A percentile compares a stretch with the other conserved stretches of the same genome.
These are phyloP conservation scores for Phataginus tricuspis DNA, from an alignment of 2,797 vertebrate species.

Conservation along the genomic window DNA sequence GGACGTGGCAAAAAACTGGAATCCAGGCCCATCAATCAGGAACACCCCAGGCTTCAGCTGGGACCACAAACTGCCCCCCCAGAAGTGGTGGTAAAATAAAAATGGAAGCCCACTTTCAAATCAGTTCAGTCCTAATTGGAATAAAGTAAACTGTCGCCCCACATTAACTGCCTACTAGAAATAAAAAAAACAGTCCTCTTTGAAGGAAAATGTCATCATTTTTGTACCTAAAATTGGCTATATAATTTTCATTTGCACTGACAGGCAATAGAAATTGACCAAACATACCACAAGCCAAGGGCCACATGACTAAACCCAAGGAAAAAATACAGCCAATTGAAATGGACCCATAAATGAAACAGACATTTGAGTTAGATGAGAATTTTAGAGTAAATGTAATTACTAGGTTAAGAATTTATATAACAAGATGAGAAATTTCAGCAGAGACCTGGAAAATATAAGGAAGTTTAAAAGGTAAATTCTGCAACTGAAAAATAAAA, in stretches of 20 bases:
- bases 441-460: not conserved
- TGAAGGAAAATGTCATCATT: not conserved
- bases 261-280: not conserved
- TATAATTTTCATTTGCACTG: not conserved
- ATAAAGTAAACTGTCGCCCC: not conserved
- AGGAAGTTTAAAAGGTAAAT: not conserved
- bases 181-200: not conserved
- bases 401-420: not conserved
- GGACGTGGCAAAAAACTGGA: not conserved
- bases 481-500: not conserved
- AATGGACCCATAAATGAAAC: not conserved
- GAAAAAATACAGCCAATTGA: not conserved
- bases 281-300: not conserved
- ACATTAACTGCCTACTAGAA: not conserved
- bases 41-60: not conserved
- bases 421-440: not conserved
- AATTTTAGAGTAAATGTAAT: conserved; percentile 19
- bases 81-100: not conserved
- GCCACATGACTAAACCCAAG: not conserved
- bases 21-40: not conserved
- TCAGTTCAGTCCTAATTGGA: not conserved
- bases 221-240: not conserved
- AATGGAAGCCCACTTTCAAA: not conserved
- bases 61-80: not conserved
- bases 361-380: not conserved